Base-by-base conservation (phyloP, 2,113 vertebrate species). In the Orycteropus afer region DNA sequence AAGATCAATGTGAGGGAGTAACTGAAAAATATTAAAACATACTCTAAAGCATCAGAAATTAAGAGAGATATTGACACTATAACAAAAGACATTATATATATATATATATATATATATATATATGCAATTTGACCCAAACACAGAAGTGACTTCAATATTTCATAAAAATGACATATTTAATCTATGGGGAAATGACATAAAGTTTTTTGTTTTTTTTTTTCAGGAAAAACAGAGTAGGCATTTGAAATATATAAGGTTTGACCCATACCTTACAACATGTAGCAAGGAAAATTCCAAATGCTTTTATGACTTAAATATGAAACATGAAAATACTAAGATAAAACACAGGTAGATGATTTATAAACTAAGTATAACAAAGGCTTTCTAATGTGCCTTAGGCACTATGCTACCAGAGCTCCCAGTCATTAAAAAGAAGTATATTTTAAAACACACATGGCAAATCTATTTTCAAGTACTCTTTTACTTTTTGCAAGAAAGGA, bases 31-130 rank as follows among this genome's bases (percentile, higher is more conserved):
- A 77, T 74, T 74, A 74, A 82, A 74, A 55, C 45, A 77, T 18
- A 84, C 12, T 67, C 34, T 49, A 89, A 82, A 84, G n/a, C 14
- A 51, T 94, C 51, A 94, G 45, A 90, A 90, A 86, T 69, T 34
- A 82, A 65, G n/a, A 78, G 27, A 49, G 59, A 40, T 76, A 34
- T 20, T 49, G 34, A 78, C 40, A 59, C 37, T n/a, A n/a, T n/a
- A n/a, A n/a, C n/a, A n/a, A n/a, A n/a, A n/a, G n/a, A n/a, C n/a
- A n/a, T n/a, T n/a, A n/a, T n/a, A n/a, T 86, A 8, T 49, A 13
- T 42, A 42, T 78, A 13, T 40, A 5, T 14, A 2, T 51, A 69
- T 51, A 78, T n/a, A 4, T 40, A 78, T 69, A 55, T 34, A 49
- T 51, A 40, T 2, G 77, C 63, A 83, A 78, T 59, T 23, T 40